A percentile compares a stretch with the other conserved stretches of the same genome.
Conservation (phyloP, 1,140 invertebrate species). For the Cherax quadricarinatus region DNA sequence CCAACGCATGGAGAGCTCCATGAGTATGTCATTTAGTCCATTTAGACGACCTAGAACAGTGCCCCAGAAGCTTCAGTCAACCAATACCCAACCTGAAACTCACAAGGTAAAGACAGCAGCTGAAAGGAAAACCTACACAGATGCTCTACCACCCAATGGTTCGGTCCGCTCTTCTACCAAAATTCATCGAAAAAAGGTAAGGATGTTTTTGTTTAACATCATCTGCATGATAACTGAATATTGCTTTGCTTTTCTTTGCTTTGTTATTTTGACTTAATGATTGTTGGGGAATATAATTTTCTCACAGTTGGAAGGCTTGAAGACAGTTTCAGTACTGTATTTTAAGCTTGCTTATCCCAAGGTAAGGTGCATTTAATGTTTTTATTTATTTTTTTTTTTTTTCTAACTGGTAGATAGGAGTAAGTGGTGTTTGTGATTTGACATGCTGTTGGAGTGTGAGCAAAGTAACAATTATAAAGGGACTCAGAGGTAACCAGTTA, state of each 20-base stretch:
- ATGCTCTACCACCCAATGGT: conserved; percentile 62
- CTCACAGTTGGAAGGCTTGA: no score
- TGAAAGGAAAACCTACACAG: conserved; percentile 69
- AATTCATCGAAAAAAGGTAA: conserved; percentile 60
- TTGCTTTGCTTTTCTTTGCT: neutral
- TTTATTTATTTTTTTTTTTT: no score
- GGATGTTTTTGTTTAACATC: neutral
- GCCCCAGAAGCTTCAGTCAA: conserved; percentile 27
- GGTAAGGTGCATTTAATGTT: no score
- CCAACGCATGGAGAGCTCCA: conserved; percentile 52
- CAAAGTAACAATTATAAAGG: no score
- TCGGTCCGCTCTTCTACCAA: conserved; percentile 41
- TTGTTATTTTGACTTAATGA: neutral
- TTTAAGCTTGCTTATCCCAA: no score
- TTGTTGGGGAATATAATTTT: neutral
- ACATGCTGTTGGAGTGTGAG: no score
- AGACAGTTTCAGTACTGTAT: no score
- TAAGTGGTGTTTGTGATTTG: no score
- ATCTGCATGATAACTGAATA: neutral
- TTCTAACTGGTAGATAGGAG: no score
- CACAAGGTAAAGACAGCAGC: conserved; percentile 72
- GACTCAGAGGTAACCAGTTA: no score
- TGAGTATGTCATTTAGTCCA: conserved; percentile 62
- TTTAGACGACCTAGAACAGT: conserved; percentile 49
- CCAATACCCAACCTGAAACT: conserved; percentile 28